Percentiles rank a stretch among this genome's conserved stretches.
phyloP scores from a whole-genome alignment of 2,888 invertebrate genomes.

The Catocala nupta region DNA sequence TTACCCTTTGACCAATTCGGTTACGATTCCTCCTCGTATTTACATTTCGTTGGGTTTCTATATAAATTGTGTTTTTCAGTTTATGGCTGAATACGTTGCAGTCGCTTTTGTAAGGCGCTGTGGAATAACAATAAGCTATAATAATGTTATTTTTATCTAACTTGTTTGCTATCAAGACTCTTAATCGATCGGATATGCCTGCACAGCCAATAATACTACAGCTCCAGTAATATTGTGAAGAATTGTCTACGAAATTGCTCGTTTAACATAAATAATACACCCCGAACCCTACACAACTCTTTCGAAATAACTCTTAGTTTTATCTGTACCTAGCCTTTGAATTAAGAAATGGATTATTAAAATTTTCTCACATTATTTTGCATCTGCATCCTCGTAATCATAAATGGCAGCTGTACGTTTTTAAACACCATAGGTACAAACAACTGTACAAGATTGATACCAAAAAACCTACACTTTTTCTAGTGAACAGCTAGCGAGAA shows the following conservation, averaged over 20 bases:
- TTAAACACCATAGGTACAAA: background rate
- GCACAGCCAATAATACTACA: too few relatives aligned
- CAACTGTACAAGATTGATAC: background rate
- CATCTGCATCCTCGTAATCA: constrained; percentile 12
- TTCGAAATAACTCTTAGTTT: too few relatives aligned
- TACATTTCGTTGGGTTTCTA: constrained; percentile 62
- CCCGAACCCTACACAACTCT: too few relatives aligned
- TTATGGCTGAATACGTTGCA: constrained; percentile 52
- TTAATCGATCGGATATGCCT: background rate
- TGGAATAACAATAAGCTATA: background rate
- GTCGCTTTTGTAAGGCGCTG: constrained; percentile 6
- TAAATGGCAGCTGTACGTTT: constrained; percentile 11
- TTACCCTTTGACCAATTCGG: constrained; percentile 75
- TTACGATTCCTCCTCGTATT: constrained; percentile 63
- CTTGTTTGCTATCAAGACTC: background rate
- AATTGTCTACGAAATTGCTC: too few relatives aligned
- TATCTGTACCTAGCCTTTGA: too few relatives aligned
- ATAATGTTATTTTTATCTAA: background rate
- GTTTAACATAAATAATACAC: too few relatives aligned
- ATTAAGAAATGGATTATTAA: too few relatives aligned
- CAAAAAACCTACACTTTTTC: constrained; percentile 9
- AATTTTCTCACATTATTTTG: background rate
- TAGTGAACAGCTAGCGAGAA: constrained; percentile 10
- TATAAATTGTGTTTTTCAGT: constrained; percentile 61
- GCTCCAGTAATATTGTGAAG: too few relatives aligned